Base-by-base conservation (phyloP, 2,797 vertebrate genomes). In the Fundulus diaphanus region DNA sequence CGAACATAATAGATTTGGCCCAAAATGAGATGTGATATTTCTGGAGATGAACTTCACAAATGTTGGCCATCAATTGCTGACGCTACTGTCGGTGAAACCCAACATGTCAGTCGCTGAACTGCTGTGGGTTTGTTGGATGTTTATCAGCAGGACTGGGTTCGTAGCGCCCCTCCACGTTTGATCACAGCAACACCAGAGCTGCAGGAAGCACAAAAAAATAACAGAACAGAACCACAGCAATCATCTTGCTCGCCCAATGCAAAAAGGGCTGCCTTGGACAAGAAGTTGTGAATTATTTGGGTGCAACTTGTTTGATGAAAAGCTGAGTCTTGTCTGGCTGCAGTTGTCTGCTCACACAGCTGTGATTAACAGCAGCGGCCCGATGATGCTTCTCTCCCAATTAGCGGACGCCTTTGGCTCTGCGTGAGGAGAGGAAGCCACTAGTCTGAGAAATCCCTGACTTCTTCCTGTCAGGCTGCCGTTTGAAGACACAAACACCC, bases 341-440 rank as follows among this genome's bases (percentile, higher is more conserved):
- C 61, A 29, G 29, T 70, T 77, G 80, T 82, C 69, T 72, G 57
- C 82, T 73, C 71, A 56, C 83, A 56, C 72, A 66, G 81, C 74
- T 69, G 75, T 90, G 82, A 91, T 90, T 88, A 90, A 86, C 83
- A 87, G 77, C 76, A 22, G 72, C 68, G 65, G 68, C 70, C 42
- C 31, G 24, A 77, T 87, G 91, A 89, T 88, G 90, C 84, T 82
- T 88, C 77, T 85, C 80, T 57, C 33, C 90, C 92, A 93, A 91
- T 93, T 93, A 93, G 74, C 57, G 73, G 73, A 78, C 77, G 72
- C 72, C 80, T 81, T 80, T 83, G 71, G 85, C 77, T 69, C 61
- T 0, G 24, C 65, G 74, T 68, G 70, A 80, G 33, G 73, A 79
- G 76, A 85, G 72, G 56, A 73, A 63, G 70, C 54, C 66, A 33